Evolutionary conservation across 37 sponge, comb jelly and placozoan species (phyloP).

Genomic region (Beroe forskalii): DNA sequence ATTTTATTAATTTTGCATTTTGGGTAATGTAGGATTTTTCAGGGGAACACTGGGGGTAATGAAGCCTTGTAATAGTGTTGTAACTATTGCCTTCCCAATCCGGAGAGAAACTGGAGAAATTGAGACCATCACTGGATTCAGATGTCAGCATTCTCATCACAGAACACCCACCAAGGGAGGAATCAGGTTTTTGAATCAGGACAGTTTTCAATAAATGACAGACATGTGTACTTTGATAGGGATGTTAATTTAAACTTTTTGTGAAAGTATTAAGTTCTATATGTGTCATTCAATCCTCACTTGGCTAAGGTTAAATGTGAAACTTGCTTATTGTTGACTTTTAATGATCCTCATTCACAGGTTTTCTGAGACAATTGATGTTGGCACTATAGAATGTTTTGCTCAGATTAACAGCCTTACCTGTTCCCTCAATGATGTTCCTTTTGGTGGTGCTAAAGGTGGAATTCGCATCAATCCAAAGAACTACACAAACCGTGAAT

Average conservation of each 20-base stretch:
- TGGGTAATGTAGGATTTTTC: background rate
- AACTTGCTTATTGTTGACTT: too few relatives aligned
- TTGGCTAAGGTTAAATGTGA: background rate
- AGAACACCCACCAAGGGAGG: constrained; percentile 96
- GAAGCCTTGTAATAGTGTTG: constrained; percentile 82
- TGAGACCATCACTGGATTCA: constrained; percentile 88
- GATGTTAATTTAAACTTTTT: too few relatives aligned
- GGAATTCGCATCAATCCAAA: constrained; percentile 90
- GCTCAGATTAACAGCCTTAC: constrained; percentile 96
- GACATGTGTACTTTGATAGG: too few relatives aligned
- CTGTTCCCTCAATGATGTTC: constrained; percentile 95
- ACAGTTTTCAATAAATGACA: too few relatives aligned
- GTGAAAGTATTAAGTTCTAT: too few relatives aligned
- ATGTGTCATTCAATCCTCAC: background rate
- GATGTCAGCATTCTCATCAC: constrained; percentile 96
- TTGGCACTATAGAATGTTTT: constrained; percentile 76
- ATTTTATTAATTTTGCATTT: too few relatives aligned
- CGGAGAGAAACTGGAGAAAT: constrained; percentile 82
- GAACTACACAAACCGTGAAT: constrained; percentile 68
- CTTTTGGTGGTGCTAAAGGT: constrained; percentile 98
- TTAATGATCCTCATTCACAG: background rate
- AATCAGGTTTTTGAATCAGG: constrained; percentile 8
- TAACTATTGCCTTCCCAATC: constrained; percentile 84
- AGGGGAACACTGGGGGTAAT: constrained; percentile 78
- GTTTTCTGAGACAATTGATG: constrained; percentile 26